These are phyloP conservation scores for Monoplex corrugatus DNA, from an alignment of 2,888 invertebrate species.

Conservation along the genomic window DNA sequence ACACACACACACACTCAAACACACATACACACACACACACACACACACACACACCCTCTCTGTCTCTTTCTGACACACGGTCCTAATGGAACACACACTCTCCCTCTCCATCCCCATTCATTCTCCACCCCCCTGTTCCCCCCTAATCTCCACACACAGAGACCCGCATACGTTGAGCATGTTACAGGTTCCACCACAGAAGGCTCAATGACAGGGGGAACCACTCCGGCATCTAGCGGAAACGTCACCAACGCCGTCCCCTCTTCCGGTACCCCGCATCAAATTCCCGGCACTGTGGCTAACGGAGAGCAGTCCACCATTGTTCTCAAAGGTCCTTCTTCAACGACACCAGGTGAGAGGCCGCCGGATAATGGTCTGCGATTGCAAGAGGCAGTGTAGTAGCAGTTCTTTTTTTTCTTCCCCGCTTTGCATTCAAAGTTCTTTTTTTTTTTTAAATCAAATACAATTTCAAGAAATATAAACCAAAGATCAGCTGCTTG, in stretches of 20 bases:
- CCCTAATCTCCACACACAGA: no score
- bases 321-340: conserved; percentile 42
- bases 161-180: background rate
- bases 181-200: no score
- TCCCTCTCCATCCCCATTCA: no score
- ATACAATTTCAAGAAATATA: no score
- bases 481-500: no score
- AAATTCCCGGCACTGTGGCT: conserved; percentile 29
- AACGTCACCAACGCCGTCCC: background rate
- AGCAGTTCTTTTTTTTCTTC: background rate
- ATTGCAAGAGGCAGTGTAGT: background rate
- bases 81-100: no score
- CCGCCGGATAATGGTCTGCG: background rate
- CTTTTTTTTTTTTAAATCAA: background rate
- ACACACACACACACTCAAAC: no score
- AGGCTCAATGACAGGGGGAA: background rate
- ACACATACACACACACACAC: no score
- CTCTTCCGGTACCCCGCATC: background rate
- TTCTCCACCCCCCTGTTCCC: no score
- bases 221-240: background rate
- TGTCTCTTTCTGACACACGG: background rate
- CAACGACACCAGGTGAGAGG: conserved; percentile 33
- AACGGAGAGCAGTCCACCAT: conserved; percentile 20
- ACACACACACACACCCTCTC: no score
- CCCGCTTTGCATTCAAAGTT: background rate